Evolutionary conservation across 2,888 invertebrate genomes (phyloP).

Genomic region (Rhingia campestris): DNA sequence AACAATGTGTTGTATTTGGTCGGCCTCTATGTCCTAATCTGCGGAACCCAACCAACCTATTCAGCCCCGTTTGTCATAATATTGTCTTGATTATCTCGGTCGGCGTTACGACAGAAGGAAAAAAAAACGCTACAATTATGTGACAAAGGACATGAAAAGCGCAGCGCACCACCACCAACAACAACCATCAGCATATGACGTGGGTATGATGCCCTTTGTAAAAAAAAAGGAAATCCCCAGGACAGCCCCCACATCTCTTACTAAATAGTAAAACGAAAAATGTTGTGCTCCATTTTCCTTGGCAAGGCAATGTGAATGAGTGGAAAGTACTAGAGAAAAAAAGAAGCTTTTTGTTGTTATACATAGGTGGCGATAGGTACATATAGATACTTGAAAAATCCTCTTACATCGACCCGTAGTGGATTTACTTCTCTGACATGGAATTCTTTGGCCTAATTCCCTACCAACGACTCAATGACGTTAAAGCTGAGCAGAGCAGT

Average conservation of each 20-base stretch:
- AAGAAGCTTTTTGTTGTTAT: constrained; percentile 23
- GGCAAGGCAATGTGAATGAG: constrained; percentile 37
- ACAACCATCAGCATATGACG: constrained; percentile 14
- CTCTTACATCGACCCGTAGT: constrained; percentile 52
- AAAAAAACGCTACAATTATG: constrained; percentile 41
- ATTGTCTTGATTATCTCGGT: constrained; percentile 23
- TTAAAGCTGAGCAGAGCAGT: constrained; percentile 26
- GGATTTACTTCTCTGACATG: constrained; percentile 51
- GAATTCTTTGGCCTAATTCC: constrained; percentile 64
- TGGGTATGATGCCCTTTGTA: constrained; percentile 15
- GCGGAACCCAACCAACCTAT: background rate
- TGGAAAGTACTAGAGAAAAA: background rate
- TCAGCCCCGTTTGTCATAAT: background rate
- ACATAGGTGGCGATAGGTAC: constrained; percentile 14
- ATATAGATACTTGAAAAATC: constrained; percentile 33
- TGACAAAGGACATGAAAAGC: constrained; percentile 38
- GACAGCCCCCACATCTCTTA: constrained; percentile 8
- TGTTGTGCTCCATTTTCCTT: constrained; percentile 47
- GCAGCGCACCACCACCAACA: background rate
- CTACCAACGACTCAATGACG: constrained; percentile 42
- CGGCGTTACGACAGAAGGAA: background rate
- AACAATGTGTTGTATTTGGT: constrained; percentile 5
- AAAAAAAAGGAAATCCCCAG: constrained; percentile 35
- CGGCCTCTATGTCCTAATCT: constrained; percentile 13
- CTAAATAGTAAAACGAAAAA: constrained; percentile 10